These are phyloP conservation scores for Manis javanica DNA, from an alignment of 2,797 vertebrate genomes.

Conservation along the genomic window DNA sequence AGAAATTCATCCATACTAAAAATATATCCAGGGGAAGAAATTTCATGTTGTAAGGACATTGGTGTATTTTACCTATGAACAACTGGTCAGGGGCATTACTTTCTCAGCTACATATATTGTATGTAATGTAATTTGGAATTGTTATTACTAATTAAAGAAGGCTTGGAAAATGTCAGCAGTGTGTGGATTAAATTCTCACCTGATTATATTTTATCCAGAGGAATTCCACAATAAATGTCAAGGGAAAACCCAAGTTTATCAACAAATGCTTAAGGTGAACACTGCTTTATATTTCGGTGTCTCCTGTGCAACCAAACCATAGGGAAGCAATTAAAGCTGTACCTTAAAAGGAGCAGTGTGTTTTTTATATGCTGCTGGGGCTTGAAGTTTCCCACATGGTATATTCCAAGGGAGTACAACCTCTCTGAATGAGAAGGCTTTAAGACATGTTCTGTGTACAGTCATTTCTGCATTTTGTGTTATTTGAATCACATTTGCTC, in stretches of 20 bases:
- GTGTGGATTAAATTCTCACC: background rate
- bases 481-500: slow-evolving; percentile 48
- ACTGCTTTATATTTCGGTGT: background rate
- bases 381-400: background rate
- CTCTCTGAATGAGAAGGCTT: background rate
- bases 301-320: background rate
- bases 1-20: background rate
- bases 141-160: background rate
- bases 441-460: background rate
- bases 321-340: background rate
- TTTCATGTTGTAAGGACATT: background rate
- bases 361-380: background rate
- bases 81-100: background rate
- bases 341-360: background rate
- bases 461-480: background rate
- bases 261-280: background rate
- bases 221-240: background rate
- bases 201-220: background rate
- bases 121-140: background rate
- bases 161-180: background rate
- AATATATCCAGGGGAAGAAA: background rate
- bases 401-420: background rate
- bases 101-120: background rate
- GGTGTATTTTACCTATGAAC: background rate
- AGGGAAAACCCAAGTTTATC: background rate